Conservation (phyloP, 1,140 invertebrate genomes). For the Tetramorium alpestre region DNA sequence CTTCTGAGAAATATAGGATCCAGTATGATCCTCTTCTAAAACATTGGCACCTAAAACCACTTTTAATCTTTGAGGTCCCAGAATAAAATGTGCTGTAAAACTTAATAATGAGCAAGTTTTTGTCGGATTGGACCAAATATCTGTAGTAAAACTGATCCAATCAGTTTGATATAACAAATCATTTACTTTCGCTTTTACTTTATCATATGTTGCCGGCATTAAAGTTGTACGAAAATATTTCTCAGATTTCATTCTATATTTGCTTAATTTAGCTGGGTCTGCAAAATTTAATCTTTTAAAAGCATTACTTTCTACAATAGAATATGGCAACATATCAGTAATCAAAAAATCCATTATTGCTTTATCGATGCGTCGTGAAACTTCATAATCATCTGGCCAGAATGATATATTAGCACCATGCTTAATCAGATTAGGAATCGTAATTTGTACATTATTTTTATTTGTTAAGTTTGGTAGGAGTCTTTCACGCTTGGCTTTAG, state of each 20-base stretch:
- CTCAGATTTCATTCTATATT: not conserved
- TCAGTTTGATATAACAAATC: not conserved
- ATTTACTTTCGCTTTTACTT: not conserved
- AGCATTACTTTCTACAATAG: not conserved
- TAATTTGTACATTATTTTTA: not conserved
- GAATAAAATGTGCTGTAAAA: conserved; percentile 4
- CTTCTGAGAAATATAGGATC: not conserved
- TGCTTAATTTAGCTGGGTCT: not conserved
- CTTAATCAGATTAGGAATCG: not conserved
- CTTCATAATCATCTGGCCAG: not conserved
- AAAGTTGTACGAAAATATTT: not conserved
- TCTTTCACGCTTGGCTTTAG: too few species aligned
- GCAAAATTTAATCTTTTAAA: not conserved
- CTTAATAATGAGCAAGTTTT: not conserved
- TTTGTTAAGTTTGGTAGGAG: too few species aligned
- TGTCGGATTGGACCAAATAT: not conserved
- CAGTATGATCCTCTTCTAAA: not conserved
- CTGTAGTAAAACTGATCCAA: not conserved
- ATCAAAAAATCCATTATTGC: conserved; percentile 20
- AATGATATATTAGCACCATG: not conserved
- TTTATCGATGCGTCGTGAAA: not conserved
- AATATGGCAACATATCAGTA: not conserved
- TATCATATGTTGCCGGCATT: conserved; percentile 3
- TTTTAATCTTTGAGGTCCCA: not conserved
- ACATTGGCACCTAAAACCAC: not conserved